phyloP scores from a whole-genome alignment of 2,113 vertebrate genomes.

The Cyprinodon tularosa region DNA sequence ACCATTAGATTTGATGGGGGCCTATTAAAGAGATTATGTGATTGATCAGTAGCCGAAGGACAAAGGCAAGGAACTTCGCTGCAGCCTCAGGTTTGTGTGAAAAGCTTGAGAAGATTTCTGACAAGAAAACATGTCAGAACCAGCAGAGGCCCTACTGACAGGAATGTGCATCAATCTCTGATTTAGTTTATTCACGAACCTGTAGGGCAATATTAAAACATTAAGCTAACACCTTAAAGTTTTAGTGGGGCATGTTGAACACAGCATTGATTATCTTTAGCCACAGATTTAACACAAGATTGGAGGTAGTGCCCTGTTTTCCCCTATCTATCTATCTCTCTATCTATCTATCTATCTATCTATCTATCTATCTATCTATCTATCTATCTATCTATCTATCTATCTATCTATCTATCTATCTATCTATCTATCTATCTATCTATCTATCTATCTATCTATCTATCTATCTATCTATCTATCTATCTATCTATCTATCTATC shows the following conservation, averaged over 20 bases:
- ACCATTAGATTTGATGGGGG: conserved; percentile 69
- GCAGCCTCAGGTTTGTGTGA: conserved; percentile 27
- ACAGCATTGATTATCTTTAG: conserved; percentile 19
- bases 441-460: too few species aligned
- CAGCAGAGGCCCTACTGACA: conserved; percentile 35
- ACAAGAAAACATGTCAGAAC: conserved; percentile 55
- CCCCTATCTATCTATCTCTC: too few species aligned
- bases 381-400: too few species aligned
- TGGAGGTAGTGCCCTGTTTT: too few species aligned
- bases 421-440: too few species aligned
- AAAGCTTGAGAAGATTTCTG: conserved; percentile 38
- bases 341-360: too few species aligned
- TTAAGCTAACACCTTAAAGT: conserved; percentile 26
- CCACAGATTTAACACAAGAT: too few species aligned
- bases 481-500: too few species aligned
- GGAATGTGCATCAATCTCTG: conserved; percentile 29
- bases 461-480: too few species aligned
- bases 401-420: too few species aligned
- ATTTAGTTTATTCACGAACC: conserved; percentile 57
- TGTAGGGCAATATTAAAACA: conserved; percentile 64
- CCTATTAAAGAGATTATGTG: conserved; percentile 74
- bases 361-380: too few species aligned
- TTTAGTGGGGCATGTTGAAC: conserved; percentile 4
- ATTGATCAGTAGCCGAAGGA: conserved; percentile 69
- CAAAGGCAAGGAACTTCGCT: conserved; percentile 27